phyloP scores from a whole-genome alignment of 2,113 vertebrate species.

The Mastomys natalensis region DNA sequence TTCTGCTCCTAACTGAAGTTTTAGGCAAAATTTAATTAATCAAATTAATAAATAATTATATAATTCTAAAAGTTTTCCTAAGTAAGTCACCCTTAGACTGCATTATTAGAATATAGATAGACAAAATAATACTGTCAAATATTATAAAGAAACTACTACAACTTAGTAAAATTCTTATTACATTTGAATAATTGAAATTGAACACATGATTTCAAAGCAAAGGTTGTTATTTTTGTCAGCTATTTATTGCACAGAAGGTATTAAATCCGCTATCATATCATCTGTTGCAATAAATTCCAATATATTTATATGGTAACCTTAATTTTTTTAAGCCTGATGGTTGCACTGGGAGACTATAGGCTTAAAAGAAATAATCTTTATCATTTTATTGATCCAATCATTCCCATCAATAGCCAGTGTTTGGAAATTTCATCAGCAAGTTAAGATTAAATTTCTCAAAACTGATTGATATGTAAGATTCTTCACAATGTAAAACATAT shows the following conservation, averaged over 20 bases:
- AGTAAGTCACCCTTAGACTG: conserved; percentile 72
- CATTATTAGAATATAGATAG: conserved; percentile 76
- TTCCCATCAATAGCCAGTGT: background rate
- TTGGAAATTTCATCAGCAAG: background rate
- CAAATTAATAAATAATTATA: conserved; percentile 65
- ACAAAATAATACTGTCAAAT: conserved; percentile 80
- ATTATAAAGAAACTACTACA: conserved; percentile 77
- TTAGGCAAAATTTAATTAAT: conserved; percentile 53
- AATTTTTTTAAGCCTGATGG: background rate
- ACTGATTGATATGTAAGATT: background rate
- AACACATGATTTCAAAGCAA: conserved; percentile 79
- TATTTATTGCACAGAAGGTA: background rate
- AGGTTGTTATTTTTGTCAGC: conserved; percentile 73
- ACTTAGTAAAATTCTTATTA: conserved; percentile 81
- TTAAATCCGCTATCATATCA: background rate
- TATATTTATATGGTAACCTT: background rate
- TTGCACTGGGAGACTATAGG: background rate
- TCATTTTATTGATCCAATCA: conserved; percentile 34
- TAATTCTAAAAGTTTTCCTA: conserved; percentile 75
- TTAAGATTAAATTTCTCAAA: background rate
- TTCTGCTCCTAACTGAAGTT: conserved; percentile 75
- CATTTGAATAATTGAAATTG: conserved; percentile 80
- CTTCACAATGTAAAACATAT: background rate
- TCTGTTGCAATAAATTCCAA: background rate
- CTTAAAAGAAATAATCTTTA: background rate